Base-by-base conservation (phyloP, 2,888 invertebrate genomes). In the Arrhopalites spinosus region DNA sequence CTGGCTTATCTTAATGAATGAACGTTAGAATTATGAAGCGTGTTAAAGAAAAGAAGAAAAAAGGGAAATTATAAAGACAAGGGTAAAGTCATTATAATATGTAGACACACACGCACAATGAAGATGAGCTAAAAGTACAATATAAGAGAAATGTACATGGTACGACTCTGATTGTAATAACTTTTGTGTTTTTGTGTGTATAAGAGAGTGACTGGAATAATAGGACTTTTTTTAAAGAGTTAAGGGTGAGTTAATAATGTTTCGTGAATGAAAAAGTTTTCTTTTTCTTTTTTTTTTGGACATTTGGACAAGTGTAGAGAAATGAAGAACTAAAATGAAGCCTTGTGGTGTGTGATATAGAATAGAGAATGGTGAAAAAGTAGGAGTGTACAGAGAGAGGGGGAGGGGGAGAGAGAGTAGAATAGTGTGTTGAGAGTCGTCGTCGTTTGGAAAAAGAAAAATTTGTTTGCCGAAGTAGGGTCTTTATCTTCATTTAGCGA, bases 401-500 rank as follows among this genome's bases (percentile, higher is more conserved):
- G n/a, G n/a, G n/a, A n/a, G n/a, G n/a, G n/a, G n/a, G 36, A 36
- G 5, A 7, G 36, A 7, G 36, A 11, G 15, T 20, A 20, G 50
- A 23, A 53, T 13, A 47, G 47, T n/a, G 45, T 66, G 67, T 36
- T 29, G 74, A 64, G 53, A 27, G 23, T 72, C 20, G 36, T 15
- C 50, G n/a, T n/a, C n/a, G n/a, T n/a, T n/a, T n/a, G n/a, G n/a
- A n/a, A n/a, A 66, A 25, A 61, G 64, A 36, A 45, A 61, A 56
- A 69, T 45, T 68, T 66, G 74, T 61, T 67, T 68, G 50, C 61
- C 30, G 5, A 68, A 59, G 59, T 59, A 69, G 43, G 47, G 29
- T 61, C 45, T 68, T 74, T 74, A 59, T 74, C 74, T 72, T 72
- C 72, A 59, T 61, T 72, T 72, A 20, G 61, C 25, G 43, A 45